Evolutionary conservation across 1,140 invertebrate genomes (phyloP).

Genomic region (Arion vulgaris): DNA sequence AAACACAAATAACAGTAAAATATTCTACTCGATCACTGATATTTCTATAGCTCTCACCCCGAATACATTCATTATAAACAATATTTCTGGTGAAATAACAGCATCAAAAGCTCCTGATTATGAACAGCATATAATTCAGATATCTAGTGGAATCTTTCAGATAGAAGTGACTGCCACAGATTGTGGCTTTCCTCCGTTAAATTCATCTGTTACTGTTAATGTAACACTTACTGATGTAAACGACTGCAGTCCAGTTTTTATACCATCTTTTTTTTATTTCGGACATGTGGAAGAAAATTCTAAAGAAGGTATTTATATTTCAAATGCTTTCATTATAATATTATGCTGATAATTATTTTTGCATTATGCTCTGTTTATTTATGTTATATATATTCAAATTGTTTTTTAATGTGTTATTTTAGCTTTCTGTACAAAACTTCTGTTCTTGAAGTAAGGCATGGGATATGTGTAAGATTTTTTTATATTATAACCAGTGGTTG

Average conservation of each 20-base stretch:
- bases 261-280: constrained; percentile 40
- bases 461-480: too few relatives aligned
- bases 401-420: too few relatives aligned
- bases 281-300: constrained; percentile 53
- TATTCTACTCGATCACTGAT: constrained; percentile 28
- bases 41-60: neutral
- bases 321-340: too few relatives aligned
- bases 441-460: too few relatives aligned
- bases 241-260: constrained; percentile 54
- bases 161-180: constrained; percentile 25
- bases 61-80: constrained; percentile 6
- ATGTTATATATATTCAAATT: too few relatives aligned
- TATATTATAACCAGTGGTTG: too few relatives aligned
- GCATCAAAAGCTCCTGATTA: neutral
- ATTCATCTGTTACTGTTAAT: neutral
- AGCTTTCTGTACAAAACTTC: too few relatives aligned
- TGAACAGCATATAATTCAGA: neutral
- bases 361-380: too few relatives aligned
- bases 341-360: too few relatives aligned
- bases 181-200: neutral
- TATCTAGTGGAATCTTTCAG: neutral
- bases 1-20: constrained; percentile 39
- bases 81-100: neutral
- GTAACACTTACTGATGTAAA: constrained; percentile 48
- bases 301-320: constrained; percentile 36